phyloP scores from a whole-genome alignment of 2,113 vertebrate genomes.

The Lethenteron reissneri region DNA sequence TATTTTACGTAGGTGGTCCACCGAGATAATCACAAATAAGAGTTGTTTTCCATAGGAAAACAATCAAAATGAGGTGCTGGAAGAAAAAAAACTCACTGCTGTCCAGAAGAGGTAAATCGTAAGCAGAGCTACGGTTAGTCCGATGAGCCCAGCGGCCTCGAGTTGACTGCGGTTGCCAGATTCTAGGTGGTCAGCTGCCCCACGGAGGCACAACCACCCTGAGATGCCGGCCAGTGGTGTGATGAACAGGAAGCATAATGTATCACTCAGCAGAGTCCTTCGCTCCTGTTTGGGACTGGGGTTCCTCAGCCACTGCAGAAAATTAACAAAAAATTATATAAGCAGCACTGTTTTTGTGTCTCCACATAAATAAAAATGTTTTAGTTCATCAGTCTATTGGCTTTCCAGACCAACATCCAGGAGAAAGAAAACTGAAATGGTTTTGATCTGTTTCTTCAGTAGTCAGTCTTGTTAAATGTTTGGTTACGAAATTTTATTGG shows the following conservation, averaged over 20 bases:
- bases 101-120: conserved; percentile 57
- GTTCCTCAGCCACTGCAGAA: conserved; percentile 35
- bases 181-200: conserved; percentile 44
- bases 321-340: neutral
- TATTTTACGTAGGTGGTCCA: too few species aligned
- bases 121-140: conserved; percentile 46
- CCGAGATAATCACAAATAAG: too few species aligned
- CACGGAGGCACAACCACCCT: conserved; percentile 41
- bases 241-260: conserved; percentile 48
- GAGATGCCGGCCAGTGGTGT: conserved; percentile 38
- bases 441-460: too few species aligned
- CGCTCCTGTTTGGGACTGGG: conserved; percentile 38
- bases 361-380: neutral
- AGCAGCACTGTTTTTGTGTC: too few species aligned
- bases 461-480: too few species aligned
- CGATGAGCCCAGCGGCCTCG: conserved; percentile 44
- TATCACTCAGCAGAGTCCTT: conserved; percentile 38
- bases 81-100: conserved; percentile 25
- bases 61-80: too few species aligned
- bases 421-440: too few species aligned
- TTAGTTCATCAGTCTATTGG: neutral
- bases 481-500: too few species aligned
- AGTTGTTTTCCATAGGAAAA: too few species aligned
- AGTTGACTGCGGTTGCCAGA: conserved; percentile 42
- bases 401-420: too few species aligned